Evolutionary conservation across 2,113 vertebrate species (phyloP).

Genomic region (Megaceryle torquata): DNA sequence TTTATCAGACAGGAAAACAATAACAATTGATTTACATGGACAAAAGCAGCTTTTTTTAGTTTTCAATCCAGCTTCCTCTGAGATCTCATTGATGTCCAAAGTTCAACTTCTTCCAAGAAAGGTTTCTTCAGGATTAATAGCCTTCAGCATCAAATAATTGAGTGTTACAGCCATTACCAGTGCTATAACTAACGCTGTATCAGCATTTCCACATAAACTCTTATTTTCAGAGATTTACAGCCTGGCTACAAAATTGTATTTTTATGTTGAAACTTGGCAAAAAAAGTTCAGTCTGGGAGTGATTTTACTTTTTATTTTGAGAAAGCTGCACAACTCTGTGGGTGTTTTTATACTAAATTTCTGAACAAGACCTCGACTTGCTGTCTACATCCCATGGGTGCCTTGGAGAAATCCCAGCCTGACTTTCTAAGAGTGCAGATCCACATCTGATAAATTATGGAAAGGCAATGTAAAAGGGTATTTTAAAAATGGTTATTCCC

Average conservation of each 20-base stretch:
- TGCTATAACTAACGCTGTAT: background rate
- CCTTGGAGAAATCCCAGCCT: background rate
- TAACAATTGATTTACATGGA: constrained; percentile 4
- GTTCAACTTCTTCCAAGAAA: constrained; percentile 5
- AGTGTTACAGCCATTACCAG: background rate
- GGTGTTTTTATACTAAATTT: constrained; percentile 1
- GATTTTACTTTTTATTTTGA: constrained; percentile 32
- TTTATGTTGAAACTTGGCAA: constrained; percentile 30
- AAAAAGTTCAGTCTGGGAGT: background rate
- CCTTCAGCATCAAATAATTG: background rate
- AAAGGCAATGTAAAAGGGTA: background rate
- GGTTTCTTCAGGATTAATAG: constrained; percentile 18
- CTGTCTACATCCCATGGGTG: background rate
- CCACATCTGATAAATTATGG: background rate
- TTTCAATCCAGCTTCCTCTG: constrained; percentile 31
- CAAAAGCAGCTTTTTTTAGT: background rate
- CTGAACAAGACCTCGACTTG: background rate
- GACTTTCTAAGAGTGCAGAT: background rate
- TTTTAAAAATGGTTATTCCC: background rate
- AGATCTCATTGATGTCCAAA: constrained; percentile 27
- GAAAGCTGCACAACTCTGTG: background rate
- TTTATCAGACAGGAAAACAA: background rate
- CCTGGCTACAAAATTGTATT: constrained; percentile 34
- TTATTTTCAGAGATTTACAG: constrained; percentile 34
- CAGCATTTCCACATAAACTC: background rate